Conservation (phyloP, 2,113 vertebrate genomes). For the Scolopax mira region DNA sequence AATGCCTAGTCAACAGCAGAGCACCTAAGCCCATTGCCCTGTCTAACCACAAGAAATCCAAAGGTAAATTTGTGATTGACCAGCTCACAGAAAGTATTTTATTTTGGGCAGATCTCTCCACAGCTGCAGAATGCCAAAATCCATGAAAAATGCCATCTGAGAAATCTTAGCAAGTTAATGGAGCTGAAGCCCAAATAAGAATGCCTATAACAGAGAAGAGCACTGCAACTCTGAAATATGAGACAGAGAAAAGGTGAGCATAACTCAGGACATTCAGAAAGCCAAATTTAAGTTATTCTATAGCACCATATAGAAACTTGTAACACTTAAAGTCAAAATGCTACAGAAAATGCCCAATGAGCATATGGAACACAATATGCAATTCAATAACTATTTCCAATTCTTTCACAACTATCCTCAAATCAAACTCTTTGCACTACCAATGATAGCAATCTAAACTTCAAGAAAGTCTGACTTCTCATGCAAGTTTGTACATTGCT, state of each 20-base stretch:
- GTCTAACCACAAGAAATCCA: background rate
- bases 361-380: background rate
- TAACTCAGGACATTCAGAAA: background rate
- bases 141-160: background rate
- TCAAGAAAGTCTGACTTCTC: background rate
- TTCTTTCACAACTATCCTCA: background rate
- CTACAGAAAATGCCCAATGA: background rate
- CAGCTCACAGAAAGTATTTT: background rate
- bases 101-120: background rate
- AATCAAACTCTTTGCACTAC: background rate
- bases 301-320: background rate
- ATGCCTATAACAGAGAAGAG: background rate
- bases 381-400: background rate
- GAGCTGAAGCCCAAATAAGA: background rate
- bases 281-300: background rate
- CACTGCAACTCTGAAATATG: background rate
- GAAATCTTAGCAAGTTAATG: background rate
- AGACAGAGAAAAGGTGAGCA: background rate
- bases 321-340: background rate
- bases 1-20: background rate
- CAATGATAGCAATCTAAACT: background rate
- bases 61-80: background rate
- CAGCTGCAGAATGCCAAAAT: background rate
- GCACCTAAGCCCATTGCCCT: background rate
- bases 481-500: background rate